Percentiles rank a stretch among this genome's conserved stretches.
Conservation (phyloP, 2,888 invertebrate genomes). For the Omphaloscelis lunosa region DNA sequence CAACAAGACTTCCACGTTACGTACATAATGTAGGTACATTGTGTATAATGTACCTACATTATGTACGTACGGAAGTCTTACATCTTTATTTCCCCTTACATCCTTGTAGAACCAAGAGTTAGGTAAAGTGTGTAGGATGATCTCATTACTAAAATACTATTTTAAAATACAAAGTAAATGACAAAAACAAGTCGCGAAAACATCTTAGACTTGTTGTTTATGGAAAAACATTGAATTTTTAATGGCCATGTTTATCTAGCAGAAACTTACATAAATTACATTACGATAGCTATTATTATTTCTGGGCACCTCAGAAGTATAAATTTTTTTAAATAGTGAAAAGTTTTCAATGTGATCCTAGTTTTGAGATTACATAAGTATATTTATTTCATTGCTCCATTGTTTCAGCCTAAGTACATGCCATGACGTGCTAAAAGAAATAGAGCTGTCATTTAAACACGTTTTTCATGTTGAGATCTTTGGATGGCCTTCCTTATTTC, state of each 20-base stretch:
- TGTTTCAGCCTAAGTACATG: not conserved
- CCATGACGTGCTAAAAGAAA: not conserved
- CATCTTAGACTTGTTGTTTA: slow-evolving; percentile 36
- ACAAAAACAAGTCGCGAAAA: slow-evolving; percentile 50
- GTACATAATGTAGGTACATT: not conserved
- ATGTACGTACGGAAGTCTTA: too few relatives aligned
- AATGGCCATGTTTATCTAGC: slow-evolving; percentile 31
- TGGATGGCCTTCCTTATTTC: not conserved
- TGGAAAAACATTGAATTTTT: slow-evolving; percentile 44
- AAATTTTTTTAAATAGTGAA: not conserved
- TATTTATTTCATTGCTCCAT: not conserved
- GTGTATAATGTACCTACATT: too few relatives aligned
- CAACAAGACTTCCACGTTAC: not conserved
- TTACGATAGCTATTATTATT: slow-evolving; percentile 20
- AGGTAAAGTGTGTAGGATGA: slow-evolving; percentile 29
- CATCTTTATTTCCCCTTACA: too few relatives aligned
- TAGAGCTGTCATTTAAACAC: too few relatives aligned
- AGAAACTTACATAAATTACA: slow-evolving; percentile 38
- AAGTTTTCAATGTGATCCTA: not conserved
- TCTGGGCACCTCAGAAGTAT: not conserved
- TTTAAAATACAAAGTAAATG: slow-evolving; percentile 41
- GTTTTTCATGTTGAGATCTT: not conserved
- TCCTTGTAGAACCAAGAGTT: not conserved
- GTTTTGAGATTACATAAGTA: not conserved
- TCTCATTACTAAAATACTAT: slow-evolving; percentile 41